These are phyloP conservation scores for Murina feae DNA, from an alignment of 2,113 vertebrate species.

Conservation along the genomic window DNA sequence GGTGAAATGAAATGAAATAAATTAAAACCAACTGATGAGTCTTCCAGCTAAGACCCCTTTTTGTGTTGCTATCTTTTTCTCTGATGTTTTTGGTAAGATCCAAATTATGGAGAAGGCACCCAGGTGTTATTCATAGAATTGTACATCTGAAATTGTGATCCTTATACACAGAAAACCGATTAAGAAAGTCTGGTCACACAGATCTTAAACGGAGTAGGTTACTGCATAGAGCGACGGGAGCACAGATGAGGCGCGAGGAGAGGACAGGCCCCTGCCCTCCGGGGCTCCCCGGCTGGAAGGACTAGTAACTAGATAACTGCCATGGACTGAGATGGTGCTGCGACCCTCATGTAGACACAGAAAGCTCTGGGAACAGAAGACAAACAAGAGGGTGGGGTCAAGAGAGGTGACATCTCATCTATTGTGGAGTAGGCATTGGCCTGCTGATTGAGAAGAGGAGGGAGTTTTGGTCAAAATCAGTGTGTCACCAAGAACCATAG, in stretches of 20 bases:
- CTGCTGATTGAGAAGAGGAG: not conserved
- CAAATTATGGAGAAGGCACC: not conserved
- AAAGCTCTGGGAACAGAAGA: not conserved
- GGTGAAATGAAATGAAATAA: not conserved
- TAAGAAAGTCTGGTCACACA: not conserved
- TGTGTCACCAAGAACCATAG: not conserved
- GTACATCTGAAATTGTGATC: not conserved
- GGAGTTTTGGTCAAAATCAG: not conserved
- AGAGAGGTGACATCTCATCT: not conserved
- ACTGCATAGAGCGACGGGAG: not conserved
- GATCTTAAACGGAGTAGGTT: not conserved
- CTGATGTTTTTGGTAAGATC: not conserved
- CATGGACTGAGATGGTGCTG: no score
- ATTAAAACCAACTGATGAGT: not conserved
- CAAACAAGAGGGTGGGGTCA: not conserved
- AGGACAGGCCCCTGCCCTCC: fast-evolving
- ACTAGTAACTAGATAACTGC: not conserved
- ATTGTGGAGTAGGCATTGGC: not conserved
- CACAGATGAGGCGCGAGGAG: not conserved
- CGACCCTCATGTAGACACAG: no score
- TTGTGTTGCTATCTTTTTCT: not conserved
- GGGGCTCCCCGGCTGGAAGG: not conserved
- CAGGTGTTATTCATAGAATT: not conserved
- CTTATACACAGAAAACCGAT: not conserved
- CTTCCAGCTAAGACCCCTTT: not conserved